Conservation (phyloP, 2,113 vertebrate species). For the Alexandromys fortis region DNA sequence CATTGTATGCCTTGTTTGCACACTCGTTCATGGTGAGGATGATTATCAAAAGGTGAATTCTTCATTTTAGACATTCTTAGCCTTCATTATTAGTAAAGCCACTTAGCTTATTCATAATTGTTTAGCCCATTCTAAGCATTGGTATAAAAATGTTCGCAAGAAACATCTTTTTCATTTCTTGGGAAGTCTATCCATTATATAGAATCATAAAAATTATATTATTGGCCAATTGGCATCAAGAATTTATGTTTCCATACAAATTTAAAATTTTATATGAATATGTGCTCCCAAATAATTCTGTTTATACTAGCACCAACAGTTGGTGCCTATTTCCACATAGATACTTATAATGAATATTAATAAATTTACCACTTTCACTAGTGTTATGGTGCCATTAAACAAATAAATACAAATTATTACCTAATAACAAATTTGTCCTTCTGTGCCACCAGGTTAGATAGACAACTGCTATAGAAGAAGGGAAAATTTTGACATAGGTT, state of each 20-base stretch:
- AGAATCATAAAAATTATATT: not conserved
- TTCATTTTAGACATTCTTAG: not conserved
- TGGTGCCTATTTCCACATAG: not conserved
- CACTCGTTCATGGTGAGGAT: not conserved
- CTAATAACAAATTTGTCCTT: not conserved
- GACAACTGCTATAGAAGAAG: not conserved
- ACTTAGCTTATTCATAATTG: not conserved
- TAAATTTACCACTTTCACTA: not conserved
- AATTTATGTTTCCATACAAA: not conserved
- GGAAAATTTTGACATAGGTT: not conserved
- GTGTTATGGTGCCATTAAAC: not conserved
- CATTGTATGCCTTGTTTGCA: not conserved
- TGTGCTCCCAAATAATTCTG: not conserved
- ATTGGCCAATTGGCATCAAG: not conserved
- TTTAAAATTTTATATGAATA: not conserved
- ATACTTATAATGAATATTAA: not conserved
- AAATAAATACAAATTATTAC: not conserved
- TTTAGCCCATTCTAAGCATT: not conserved
- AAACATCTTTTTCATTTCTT: not conserved
- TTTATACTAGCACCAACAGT: not conserved
- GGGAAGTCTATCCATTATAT: not conserved
- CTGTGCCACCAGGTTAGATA: not conserved
- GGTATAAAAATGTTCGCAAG: not conserved
- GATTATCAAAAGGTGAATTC: not conserved
- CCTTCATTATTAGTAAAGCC: not conserved